Percentiles rank a stretch among this genome's conserved stretches.
Evolutionary conservation across 2,113 vertebrate species (phyloP).

Genomic region (Rhea pennata): DNA sequence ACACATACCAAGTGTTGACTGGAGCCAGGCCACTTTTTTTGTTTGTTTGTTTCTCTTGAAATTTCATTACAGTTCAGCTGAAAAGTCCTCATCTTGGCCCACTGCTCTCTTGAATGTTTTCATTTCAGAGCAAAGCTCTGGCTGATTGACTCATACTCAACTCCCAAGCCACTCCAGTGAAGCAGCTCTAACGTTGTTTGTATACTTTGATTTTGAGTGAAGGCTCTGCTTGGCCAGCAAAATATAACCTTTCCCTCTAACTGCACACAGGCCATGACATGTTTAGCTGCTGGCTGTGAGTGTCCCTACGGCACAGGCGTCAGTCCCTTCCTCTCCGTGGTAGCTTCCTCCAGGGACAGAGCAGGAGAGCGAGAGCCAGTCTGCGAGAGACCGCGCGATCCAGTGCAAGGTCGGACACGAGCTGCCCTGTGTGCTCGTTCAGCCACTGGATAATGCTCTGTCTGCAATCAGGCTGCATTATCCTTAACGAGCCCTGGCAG

Average conservation of each 20-base stretch:
- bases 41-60: not conserved
- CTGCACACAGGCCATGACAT: accelerated
- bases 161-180: not conserved
- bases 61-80: not conserved
- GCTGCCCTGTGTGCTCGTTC: not conserved
- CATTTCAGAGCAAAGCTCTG: not conserved
- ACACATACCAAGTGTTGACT: accelerated
- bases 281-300: accelerated
- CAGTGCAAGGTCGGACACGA: conserved; percentile 24
- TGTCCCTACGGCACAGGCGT: not conserved
- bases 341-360: not conserved
- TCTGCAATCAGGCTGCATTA: conserved; percentile 35
- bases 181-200: accelerated
- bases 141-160: not conserved
- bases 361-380: not conserved
- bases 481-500: conserved; percentile 58
- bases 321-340: not conserved
- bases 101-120: not conserved
- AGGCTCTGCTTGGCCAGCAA: not conserved
- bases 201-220: accelerated
- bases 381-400: not conserved
- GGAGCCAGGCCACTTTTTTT: not conserved
- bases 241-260: not conserved
- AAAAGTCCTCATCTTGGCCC: not conserved
- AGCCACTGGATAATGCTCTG: conserved; percentile 31